Evolutionary conservation across 2,113 vertebrate genomes (phyloP).

Genomic region (Petaurus breviceps): DNA sequence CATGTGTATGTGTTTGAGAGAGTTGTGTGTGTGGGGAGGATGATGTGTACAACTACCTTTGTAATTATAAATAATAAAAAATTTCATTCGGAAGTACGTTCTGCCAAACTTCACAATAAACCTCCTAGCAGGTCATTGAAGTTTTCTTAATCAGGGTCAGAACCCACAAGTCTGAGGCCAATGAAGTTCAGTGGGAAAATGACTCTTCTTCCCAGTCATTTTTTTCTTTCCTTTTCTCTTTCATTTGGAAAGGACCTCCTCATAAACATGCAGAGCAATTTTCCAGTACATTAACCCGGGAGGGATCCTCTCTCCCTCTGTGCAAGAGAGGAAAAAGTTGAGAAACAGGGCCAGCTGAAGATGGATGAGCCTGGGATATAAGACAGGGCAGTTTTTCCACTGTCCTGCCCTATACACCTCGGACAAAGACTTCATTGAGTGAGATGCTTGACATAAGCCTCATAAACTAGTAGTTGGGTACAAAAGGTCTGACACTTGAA

Average conservation of each 20-base stretch:
- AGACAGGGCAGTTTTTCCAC: slow-evolving; percentile 98
- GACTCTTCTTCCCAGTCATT: slow-evolving; percentile 87
- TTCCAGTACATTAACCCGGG: slow-evolving; percentile 99
- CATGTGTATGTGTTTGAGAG: background rate
- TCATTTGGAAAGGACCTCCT: slow-evolving; percentile 93
- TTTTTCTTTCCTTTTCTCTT: slow-evolving; percentile 91
- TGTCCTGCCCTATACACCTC: slow-evolving; percentile 93
- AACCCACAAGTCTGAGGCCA: slow-evolving; percentile 92
- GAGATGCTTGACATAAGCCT: slow-evolving; percentile 97
- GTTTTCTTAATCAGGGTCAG: slow-evolving; percentile 92
- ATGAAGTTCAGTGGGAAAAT: slow-evolving; percentile 88
- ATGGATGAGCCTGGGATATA: slow-evolving; percentile 97
- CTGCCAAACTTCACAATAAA: slow-evolving; percentile 87
- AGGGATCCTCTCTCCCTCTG: slow-evolving; percentile 93
- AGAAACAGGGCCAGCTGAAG: slow-evolving; percentile 90
- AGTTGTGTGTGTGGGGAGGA: slow-evolving; percentile 48
- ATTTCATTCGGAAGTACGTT: slow-evolving; percentile 88
- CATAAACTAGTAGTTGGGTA: slow-evolving; percentile 98
- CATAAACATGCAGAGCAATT: slow-evolving; percentile 99
- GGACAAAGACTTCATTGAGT: slow-evolving; percentile 99
- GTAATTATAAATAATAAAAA: slow-evolving; percentile 88
- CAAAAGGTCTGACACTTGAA: slow-evolving; percentile 99
- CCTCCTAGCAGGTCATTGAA: slow-evolving; percentile 88
- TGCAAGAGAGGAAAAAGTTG: slow-evolving; percentile 85
- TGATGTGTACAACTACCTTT: slow-evolving; percentile 79